A percentile compares a stretch with the other conserved stretches of the same genome.
Conservation (phyloP, 2,113 vertebrate species). For the Aspidoscelis tigris region DNA sequence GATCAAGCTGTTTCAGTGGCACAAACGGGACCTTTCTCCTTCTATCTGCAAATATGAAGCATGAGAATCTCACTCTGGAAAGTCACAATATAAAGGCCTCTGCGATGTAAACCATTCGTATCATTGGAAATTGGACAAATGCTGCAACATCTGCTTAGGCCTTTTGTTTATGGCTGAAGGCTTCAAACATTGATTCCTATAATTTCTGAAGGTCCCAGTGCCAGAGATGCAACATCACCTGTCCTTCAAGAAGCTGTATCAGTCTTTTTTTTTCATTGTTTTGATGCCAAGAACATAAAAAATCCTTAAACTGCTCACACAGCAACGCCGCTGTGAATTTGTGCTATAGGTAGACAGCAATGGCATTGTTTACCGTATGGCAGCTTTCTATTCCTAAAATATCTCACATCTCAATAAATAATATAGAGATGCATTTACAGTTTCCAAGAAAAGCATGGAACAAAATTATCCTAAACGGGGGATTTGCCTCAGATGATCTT, state of each 20-base stretch:
- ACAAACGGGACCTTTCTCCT: background rate
- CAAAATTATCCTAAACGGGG: constrained; percentile 22
- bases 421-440: constrained; percentile 19
- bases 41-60: background rate
- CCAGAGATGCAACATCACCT: background rate
- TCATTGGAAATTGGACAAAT: background rate
- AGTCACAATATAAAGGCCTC: too few species aligned
- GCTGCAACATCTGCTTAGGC: background rate
- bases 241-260: constrained; percentile 1
- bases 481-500: background rate
- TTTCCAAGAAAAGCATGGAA: constrained; percentile 20
- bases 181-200: background rate
- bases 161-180: background rate
- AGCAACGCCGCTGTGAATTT: constrained; percentile 23
- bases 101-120: background rate
- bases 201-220: background rate
- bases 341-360: background rate
- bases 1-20: background rate
- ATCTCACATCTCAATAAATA: constrained; percentile 27
- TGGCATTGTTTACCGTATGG: background rate
- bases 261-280: background rate
- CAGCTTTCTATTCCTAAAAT: constrained; percentile 31
- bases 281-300: background rate
- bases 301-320: background rate
- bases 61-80: background rate